Base-by-base conservation (phyloP, 2,113 vertebrate genomes). In the Seriola rivoliana region DNA sequence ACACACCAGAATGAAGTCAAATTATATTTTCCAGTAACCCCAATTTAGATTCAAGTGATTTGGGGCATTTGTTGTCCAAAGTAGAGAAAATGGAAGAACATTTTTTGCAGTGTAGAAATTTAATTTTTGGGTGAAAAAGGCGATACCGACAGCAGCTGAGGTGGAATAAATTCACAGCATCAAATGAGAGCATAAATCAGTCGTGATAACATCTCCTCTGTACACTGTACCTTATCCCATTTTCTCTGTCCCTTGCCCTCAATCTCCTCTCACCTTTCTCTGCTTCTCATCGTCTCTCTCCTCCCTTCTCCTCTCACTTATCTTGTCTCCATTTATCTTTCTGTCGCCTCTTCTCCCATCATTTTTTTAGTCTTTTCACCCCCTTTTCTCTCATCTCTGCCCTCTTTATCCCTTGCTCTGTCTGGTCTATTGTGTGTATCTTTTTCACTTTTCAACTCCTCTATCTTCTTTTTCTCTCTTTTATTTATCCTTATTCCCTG, bases 291-390 rank as follows among this genome's bases (percentile, higher is more conserved):
- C 48, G 67, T 69, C 69, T 63, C 48, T 68, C 79, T 63, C 55
- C 72, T 54, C 71, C 42, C 19, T 64, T 70, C 70, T 59, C 68
- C 50, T 83, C 67, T 81, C 57, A 64, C 75, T 85, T 77, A 88
- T 88, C 84, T 82, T 59, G 58, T 77, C 78, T 81, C 82, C 81
- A 85, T 91, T 88, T 82, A 88, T 92, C 82, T 83, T 81, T 67
- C 66, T 73, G 80, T 86, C 78, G 16, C 74, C 69, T 77, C 57
- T 78, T 77, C 73, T 64, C 48, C 42, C 42, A 67, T 87, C 42
- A 64, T 86, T 76, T 84, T 48, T 69, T 34, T 13, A 48, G 46
- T 70, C 63, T 74, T 87, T 82, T 85, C 81, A 79, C 79, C 69
- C 72, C 85, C 25, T n/a, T 77, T 66, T 52, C 29, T 65, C 75